Evolutionary conservation across 2,797 vertebrate species (phyloP).

Genomic region (Cichlasoma orientale): DNA sequence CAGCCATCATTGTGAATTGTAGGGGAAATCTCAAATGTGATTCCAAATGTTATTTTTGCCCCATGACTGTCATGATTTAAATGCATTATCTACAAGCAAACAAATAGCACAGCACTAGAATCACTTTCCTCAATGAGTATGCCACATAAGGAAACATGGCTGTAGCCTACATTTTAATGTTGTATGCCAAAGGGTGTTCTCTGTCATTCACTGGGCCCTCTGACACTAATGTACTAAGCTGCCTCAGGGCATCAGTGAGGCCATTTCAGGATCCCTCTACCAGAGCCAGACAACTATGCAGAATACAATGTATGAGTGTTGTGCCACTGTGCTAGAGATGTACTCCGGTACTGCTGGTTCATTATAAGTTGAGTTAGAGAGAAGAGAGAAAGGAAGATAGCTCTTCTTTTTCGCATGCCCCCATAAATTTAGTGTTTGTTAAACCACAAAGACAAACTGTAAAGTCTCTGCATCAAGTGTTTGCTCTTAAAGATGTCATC

Average conservation of each 20-base stretch:
- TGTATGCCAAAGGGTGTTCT: constrained; percentile 56
- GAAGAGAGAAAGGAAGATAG: constrained; percentile 13
- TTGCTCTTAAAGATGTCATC: not conserved
- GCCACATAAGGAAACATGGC: constrained; percentile 22
- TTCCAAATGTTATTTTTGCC: not conserved
- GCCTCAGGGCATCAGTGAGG: constrained; percentile 60
- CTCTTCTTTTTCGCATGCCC: constrained; percentile 30
- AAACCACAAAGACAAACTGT: constrained; percentile 14
- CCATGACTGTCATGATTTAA: constrained; percentile 6
- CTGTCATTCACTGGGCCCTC: constrained; percentile 64
- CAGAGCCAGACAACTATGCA: constrained; percentile 45
- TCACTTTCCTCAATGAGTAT: constrained; percentile 34
- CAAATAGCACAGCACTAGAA: constrained; percentile 4
- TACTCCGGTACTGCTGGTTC: constrained; percentile 39
- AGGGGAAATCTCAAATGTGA: constrained; percentile 18
- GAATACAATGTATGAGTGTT: constrained; percentile 45
- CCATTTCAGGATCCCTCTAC: constrained; percentile 61
- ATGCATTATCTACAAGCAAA: constrained; percentile 30
- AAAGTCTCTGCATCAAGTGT: constrained; percentile 3
- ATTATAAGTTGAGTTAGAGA: constrained; percentile 36
- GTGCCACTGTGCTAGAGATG: constrained; percentile 46
- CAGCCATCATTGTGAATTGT: constrained; percentile 1
- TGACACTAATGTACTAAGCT: constrained; percentile 75
- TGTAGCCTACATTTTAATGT: constrained; percentile 59
- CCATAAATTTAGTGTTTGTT: constrained; percentile 51